A percentile compares a stretch with the other conserved stretches of the same genome.
Evolutionary conservation across 2,888 invertebrate species (phyloP).

Genomic region (Hermaeophaga mercurialis): DNA sequence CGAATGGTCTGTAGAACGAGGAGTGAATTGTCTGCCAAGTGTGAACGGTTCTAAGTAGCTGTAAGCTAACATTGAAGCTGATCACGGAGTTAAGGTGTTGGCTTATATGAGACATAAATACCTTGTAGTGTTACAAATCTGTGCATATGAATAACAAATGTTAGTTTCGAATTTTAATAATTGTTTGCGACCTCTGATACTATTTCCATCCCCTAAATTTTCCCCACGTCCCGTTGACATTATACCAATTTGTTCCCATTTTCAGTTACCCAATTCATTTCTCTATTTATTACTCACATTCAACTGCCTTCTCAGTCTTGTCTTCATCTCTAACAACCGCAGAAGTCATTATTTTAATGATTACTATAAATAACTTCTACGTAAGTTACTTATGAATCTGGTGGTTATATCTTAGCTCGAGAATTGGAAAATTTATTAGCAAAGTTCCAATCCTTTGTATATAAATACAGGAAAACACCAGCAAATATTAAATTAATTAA

Average conservation of each 20-base stretch:
- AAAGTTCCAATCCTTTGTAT: not conserved
- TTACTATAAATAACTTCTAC: slow-evolving; percentile 43
- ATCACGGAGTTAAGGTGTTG: too few relatives aligned
- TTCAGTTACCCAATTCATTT: slow-evolving; percentile 48
- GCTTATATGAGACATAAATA: too few relatives aligned
- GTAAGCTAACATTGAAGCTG: too few relatives aligned
- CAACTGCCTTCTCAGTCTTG: slow-evolving; percentile 36
- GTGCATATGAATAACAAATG: too few relatives aligned
- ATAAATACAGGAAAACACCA: not conserved
- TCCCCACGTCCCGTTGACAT: slow-evolving; percentile 45
- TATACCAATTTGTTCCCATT: slow-evolving; percentile 48
- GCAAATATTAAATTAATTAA: too few relatives aligned
- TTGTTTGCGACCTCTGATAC: slow-evolving; percentile 11
- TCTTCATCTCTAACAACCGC: slow-evolving; percentile 35
- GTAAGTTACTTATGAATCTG: slow-evolving; percentile 20
- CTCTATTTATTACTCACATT: slow-evolving; percentile 44
- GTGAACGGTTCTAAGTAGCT: too few relatives aligned
- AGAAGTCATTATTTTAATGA: slow-evolving; percentile 41
- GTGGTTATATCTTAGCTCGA: slow-evolving; percentile 5
- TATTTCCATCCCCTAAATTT: slow-evolving; percentile 37
- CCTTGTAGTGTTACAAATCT: too few relatives aligned
- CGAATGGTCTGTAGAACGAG: too few relatives aligned
- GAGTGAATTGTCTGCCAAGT: too few relatives aligned
- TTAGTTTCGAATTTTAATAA: too few relatives aligned
- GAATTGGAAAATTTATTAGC: slow-evolving; percentile 18